Evolutionary conservation across 1,140 invertebrate genomes (phyloP).

Genomic region (Lordiphosa stackelbergi): DNA sequence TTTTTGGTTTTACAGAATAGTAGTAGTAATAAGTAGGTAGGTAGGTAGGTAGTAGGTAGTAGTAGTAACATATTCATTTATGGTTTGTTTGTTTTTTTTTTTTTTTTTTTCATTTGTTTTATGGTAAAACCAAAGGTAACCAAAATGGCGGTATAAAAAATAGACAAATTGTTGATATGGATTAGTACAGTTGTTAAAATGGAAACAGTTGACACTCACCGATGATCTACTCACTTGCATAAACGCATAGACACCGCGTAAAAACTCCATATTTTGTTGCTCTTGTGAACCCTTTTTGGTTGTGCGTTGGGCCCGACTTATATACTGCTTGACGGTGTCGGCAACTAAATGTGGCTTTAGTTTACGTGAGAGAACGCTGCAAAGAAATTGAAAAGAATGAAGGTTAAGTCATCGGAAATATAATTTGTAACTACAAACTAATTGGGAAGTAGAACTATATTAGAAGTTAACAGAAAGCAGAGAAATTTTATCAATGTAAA

Average conservation of each 20-base stretch:
- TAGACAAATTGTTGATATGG: conserved; percentile 76
- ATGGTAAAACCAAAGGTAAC: conserved; percentile 18
- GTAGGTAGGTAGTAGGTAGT: conserved; percentile 62
- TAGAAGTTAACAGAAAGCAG: too few species aligned
- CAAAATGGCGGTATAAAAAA: conserved; percentile 68
- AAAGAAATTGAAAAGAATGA: conserved; percentile 6
- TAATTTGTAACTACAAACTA: too few species aligned
- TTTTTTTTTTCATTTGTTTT: conserved; percentile 19
- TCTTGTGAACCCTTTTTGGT: conserved; percentile 71
- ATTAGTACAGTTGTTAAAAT: conserved; percentile 76
- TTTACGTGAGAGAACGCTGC: conserved; percentile 70
- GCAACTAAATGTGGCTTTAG: conserved; percentile 76
- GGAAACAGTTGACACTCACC: conserved; percentile 77
- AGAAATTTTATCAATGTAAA: too few species aligned
- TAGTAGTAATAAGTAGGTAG: conserved; percentile 44
- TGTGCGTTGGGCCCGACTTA: conserved; percentile 76
- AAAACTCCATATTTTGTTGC: conserved; percentile 78
- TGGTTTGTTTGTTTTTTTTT: conserved; percentile 39
- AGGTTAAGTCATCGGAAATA: too few species aligned
- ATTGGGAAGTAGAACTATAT: too few species aligned
- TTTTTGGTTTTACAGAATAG: conserved; percentile 31
- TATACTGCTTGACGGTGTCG: conserved; percentile 76
- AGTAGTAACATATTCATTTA: conserved; percentile 54
- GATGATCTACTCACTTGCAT: conserved; percentile 78
- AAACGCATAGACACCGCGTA: conserved; percentile 78